Evolutionary conservation across 1,140 invertebrate genomes (phyloP).

Genomic region (Rhyacophila brunnea): DNA sequence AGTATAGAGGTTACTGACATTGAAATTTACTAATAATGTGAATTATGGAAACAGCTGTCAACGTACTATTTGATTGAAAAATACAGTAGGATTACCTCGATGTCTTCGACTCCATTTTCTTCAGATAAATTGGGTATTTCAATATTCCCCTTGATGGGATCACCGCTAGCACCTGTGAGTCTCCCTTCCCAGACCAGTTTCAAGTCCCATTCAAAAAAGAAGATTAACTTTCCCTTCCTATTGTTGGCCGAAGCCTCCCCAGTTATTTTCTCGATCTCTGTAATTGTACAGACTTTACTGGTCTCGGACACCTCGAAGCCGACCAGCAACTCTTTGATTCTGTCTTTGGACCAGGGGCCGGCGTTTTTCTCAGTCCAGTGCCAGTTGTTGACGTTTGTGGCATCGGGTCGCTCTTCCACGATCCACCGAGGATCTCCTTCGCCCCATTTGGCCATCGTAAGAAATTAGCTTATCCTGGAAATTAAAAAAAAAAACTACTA

Average conservation of each 20-base stretch:
- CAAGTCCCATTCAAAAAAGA: slow-evolving; percentile 98
- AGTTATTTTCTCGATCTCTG: slow-evolving; percentile 83
- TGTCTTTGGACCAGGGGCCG: slow-evolving; percentile 92
- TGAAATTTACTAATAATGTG: too few species aligned
- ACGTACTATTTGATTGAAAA: too few species aligned
- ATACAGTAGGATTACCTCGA: slow-evolving; percentile 76
- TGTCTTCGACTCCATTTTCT: slow-evolving; percentile 92
- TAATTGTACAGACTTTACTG: slow-evolving; percentile 66
- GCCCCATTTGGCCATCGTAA: slow-evolving; percentile 96
- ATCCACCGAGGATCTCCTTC: slow-evolving; percentile 99
- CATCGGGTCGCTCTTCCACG: slow-evolving; percentile 97
- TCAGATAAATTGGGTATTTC: slow-evolving; percentile 97
- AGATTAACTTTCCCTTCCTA: slow-evolving; percentile 98
- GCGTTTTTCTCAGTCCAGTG: slow-evolving; percentile 99
- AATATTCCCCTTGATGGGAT: slow-evolving; percentile 76
- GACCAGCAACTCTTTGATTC: slow-evolving; percentile 81
- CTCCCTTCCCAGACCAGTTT: slow-evolving; percentile 85
- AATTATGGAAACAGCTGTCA: too few species aligned
- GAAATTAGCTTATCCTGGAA: too few species aligned
- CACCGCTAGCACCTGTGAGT: slow-evolving; percentile 50
- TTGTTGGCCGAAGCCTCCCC: slow-evolving; percentile 98
- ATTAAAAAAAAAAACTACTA: too few species aligned
- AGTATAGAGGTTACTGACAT: too few species aligned
- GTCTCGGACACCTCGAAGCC: slow-evolving; percentile 58
- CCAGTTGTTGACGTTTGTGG: slow-evolving; percentile 99